Base-by-base conservation (phyloP, 2,113 vertebrate species). In the Ptyas mucosa region DNA sequence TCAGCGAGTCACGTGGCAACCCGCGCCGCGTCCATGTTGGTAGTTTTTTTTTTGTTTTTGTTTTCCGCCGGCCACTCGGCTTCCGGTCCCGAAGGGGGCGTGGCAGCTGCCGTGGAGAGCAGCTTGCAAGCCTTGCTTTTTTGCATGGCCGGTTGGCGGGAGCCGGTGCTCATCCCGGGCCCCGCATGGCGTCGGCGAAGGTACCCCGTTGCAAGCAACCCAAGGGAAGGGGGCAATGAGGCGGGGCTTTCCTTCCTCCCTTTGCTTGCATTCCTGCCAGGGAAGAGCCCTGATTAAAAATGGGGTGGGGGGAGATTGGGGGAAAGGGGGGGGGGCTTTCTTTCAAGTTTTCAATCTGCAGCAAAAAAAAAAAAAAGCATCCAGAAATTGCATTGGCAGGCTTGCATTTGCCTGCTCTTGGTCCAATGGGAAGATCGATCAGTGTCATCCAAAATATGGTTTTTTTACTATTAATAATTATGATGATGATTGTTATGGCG, bases 71-170 rank as follows among this genome's bases (percentile, higher is more conserved):
- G 23, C n/a, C 20, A 8, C n/a, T 55, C 46, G 20, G 34, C 91
- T 92, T 92, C 91, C 91, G 91, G 86, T 92, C 91, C 9, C 8
- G 58, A 34, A 29, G 58, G 23, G 69, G 91, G 69, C n/a, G 89
- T 90, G 43, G 75, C 18, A 20, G 18, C 0, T 46, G 43, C 34
- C 2, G 34, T 9, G 39, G 11, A 18, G 26, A 53, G 5, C 51
- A 26, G 43, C n/a, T 3, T 3, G 39, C 81, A 11, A 1, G 0
- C 14, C 3, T 9, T 49, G 3, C 3, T 43, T 43, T 46, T 46
- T 46, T 64, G 91, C n/a, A 89, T 89, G 87, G 87, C 14, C 14
- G 87, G 2, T 81, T 43, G 46, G 87, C 54, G 15, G 3, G 86
- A 51, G 86, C 46, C 20, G 24, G 9, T 87, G 24, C 2, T 87